phyloP scores from a whole-genome alignment of 2,888 invertebrate species.

The Notodonta dromedarius region DNA sequence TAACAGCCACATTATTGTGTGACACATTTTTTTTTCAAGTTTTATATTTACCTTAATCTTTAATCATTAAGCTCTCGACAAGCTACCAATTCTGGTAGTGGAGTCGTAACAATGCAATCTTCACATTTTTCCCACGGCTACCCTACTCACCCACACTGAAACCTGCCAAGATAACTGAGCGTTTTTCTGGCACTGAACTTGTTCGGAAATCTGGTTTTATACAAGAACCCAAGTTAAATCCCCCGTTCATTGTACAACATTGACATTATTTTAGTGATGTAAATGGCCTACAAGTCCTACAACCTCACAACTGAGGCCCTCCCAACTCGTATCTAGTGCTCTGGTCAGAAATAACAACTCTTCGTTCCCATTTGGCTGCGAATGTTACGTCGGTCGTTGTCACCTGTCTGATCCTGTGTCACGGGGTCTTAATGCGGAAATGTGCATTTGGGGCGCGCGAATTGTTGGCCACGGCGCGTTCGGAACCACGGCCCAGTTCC shows the following conservation, averaged over 20 bases:
- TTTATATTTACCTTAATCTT: no score
- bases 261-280: no score
- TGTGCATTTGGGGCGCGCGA: conserved; percentile 65
- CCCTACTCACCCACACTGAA: neutral
- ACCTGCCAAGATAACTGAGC: neutral
- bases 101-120: neutral
- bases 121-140: neutral
- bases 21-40: no score
- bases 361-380: conserved; percentile 4
- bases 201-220: neutral
- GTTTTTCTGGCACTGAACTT: neutral
- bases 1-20: no score
- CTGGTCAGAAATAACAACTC: neutral
- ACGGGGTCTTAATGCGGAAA: conserved; percentile 64
- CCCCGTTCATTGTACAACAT: no score
- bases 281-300: no score
- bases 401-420: conserved; percentile 23
- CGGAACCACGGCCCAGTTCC: conserved; percentile 62
- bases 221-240: neutral
- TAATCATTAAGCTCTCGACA: neutral
- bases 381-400: neutral
- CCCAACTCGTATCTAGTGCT: no score
- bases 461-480: conserved; percentile 57
- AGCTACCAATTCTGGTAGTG: neutral
- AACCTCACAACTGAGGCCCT: no score